Evolutionary conservation across 2,888 invertebrate genomes (phyloP).

Genomic region (Galeopsomyia nigrocyanea): DNA sequence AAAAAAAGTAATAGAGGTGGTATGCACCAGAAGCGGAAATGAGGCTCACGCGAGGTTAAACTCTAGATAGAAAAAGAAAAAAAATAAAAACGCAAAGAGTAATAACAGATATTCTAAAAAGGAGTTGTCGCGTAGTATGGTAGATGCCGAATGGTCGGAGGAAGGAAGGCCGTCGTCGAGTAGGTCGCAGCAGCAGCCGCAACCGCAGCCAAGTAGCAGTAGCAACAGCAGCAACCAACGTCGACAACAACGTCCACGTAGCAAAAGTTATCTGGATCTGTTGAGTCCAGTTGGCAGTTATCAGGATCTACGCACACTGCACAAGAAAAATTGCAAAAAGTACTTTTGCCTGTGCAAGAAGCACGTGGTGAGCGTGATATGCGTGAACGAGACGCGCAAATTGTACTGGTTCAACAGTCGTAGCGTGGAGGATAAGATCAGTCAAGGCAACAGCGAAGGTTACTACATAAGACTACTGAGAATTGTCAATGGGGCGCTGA

Average conservation of each 20-base stretch:
- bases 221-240: neutral
- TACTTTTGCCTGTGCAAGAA: slow-evolving; percentile 64
- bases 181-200: slow-evolving; percentile 25
- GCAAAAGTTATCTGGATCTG: slow-evolving; percentile 58
- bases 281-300: slow-evolving; percentile 61
- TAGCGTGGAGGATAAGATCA: slow-evolving; percentile 64
- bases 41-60: neutral
- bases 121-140: slow-evolving; percentile 35
- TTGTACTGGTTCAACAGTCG: slow-evolving; percentile 66
- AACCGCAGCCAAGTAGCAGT: neutral
- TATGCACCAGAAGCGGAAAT: slow-evolving; percentile 18
- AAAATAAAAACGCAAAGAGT: neutral
- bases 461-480: slow-evolving; percentile 64
- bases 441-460: slow-evolving; percentile 62
- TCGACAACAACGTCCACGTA: neutral
- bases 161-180: slow-evolving; percentile 19
- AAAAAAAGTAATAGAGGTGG: slow-evolving; percentile 12
- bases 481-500: slow-evolving; percentile 62
- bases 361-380: slow-evolving; percentile 66
- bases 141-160: slow-evolving; percentile 39
- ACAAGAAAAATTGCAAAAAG: slow-evolving; percentile 61
- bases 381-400: slow-evolving; percentile 64
- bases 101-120: neutral
- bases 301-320: slow-evolving; percentile 61
- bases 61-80: neutral